phyloP scores from a whole-genome alignment of 2,797 vertebrate genomes.

The Hemitrygon akajei region DNA sequence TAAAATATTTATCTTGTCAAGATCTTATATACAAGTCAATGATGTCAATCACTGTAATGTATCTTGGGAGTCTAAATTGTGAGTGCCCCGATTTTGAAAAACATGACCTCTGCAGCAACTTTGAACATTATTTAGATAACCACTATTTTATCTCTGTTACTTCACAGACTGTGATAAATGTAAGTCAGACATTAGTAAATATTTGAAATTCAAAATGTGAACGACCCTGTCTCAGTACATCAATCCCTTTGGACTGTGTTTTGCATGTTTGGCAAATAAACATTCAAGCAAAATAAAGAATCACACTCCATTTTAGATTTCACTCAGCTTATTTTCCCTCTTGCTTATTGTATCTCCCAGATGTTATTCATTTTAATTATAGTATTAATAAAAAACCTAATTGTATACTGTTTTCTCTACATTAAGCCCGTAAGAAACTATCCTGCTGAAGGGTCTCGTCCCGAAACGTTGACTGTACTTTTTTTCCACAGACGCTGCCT shows the following conservation, averaged over 20 bases:
- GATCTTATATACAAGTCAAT: neutral
- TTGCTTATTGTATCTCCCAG: neutral
- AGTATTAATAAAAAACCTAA: neutral
- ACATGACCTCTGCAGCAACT: neutral
- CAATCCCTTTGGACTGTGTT: neutral
- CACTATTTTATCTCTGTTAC: neutral
- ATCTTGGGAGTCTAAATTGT: neutral
- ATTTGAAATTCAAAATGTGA: neutral
- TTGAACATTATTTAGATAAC: neutral
- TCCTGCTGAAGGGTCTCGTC: too few relatives aligned
- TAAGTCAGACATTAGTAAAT: neutral
- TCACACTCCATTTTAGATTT: neutral
- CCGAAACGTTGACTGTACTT: too few relatives aligned
- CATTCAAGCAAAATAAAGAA: neutral
- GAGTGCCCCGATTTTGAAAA: neutral
- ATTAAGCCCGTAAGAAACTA: neutral
- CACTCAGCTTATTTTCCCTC: neutral
- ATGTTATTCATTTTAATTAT: neutral
- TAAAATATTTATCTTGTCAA: neutral
- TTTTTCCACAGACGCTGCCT: too few relatives aligned
- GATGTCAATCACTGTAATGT: neutral
- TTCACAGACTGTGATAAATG: neutral
- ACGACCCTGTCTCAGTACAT: neutral
- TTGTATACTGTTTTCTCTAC: neutral
- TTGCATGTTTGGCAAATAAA: neutral